Conservation (phyloP, 1,140 invertebrate genomes). For the Trachymyrmex septentrionalis region DNA sequence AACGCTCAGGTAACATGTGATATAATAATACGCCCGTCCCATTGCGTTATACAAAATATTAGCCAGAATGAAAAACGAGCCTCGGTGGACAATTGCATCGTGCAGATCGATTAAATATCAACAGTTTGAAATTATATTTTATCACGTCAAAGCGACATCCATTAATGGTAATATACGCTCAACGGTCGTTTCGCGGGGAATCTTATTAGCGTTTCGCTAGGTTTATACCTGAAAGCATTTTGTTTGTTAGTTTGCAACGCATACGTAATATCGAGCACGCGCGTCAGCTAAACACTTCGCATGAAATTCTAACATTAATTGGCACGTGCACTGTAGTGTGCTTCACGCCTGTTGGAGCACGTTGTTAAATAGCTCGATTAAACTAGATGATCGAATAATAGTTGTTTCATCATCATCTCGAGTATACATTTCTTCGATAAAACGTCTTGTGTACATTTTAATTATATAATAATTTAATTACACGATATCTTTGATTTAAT, state of each 20-base stretch:
- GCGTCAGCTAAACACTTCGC: constrained; percentile 31
- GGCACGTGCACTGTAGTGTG: not conserved
- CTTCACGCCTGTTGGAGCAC: not conserved
- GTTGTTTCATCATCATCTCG: not conserved
- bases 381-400: not conserved
- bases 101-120: constrained; percentile 40
- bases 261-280: constrained; percentile 19
- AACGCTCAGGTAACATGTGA: constrained; percentile 47
- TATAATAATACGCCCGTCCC: constrained; percentile 40
- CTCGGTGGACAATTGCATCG: constrained; percentile 13
- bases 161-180: not conserved
- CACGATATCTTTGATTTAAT: not conserved
- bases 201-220: constrained; percentile 22
- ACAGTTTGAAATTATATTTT: constrained; percentile 30
- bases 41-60: constrained; percentile 36
- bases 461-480: constrained; percentile 33
- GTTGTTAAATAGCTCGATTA: not conserved
- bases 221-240: constrained; percentile 4
- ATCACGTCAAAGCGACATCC: not conserved
- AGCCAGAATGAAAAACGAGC: constrained; percentile 28
- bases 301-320: constrained; percentile 47
- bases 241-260: constrained; percentile 12
- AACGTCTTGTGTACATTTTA: not conserved
- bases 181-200: constrained; percentile 1
- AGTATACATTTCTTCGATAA: not conserved